Evolutionary conservation across 1,140 invertebrate genomes (phyloP), one percentile per base, ranked within the genome.

Genomic region (Xylocopa sonorina): DNA sequence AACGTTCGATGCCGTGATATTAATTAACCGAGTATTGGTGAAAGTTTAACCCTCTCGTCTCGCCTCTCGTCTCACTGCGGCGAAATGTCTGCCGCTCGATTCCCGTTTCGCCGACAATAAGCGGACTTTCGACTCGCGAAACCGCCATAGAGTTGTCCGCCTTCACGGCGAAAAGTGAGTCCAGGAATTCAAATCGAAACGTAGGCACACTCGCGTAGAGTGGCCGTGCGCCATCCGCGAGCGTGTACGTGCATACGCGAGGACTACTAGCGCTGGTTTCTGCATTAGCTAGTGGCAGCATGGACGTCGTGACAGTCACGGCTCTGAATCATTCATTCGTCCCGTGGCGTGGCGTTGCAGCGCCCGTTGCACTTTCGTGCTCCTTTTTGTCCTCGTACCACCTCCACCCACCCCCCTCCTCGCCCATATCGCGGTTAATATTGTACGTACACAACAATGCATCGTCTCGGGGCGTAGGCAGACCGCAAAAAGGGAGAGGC

Each of bases 301-400:
- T 6, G n/a, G n/a, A 50, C 72, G 69, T 64, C 67, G 67, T 67
- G 72, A 75, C 68, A 80, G 72, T n/a, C 81, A 55, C 67, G 72
- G 58, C 67, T 82, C 74, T 84, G 82, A 84, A 82, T 84, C 82
- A 84, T 84, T 81, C 79, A 81, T 81, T 81, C 80, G 72, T 78
- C 67, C 77, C 81, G 57, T 72, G 57, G 18, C 81, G 57, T 72
- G 57, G 18, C 63, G 68, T 58, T 41, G 43, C 69, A 48, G 43
- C 41, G 51, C 71, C 78, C 51, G 72, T 62, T 51, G 53, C 72
- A 60, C 60, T 78, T 71, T 78, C 80, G 68, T 67, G 60, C 38
- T 72, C 43, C 79, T 84, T 81, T 68, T 84, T 84, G 66, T 77
- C 81, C 46, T 78, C 73, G n/a, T n/a, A n/a, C n/a, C n/a, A n/a